Percentiles rank a stretch among this genome's conserved stretches.
These are phyloP conservation scores for Stylophora pistillata DNA, from an alignment of 64 coral and sea anemone species.

Conservation along the genomic window DNA sequence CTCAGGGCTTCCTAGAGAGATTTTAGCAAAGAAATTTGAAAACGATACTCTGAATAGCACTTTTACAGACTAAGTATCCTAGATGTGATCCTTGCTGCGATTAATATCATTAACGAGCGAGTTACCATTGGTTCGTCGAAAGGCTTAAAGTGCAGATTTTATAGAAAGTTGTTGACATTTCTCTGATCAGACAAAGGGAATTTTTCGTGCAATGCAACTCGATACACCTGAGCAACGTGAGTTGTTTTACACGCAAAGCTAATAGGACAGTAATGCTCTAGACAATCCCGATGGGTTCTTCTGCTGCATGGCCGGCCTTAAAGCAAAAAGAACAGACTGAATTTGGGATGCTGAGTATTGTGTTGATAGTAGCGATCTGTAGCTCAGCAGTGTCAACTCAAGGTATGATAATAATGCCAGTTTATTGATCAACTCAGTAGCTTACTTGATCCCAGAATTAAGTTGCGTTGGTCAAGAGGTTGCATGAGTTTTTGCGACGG, in stretches of 20 bases:
- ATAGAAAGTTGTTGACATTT: not conserved
- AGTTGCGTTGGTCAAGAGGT: too few species aligned
- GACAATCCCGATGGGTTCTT: not conserved
- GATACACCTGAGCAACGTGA: not conserved
- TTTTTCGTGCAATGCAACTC: not conserved
- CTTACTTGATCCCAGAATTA: not conserved
- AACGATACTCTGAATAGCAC: not conserved
- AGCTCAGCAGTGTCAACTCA: not conserved
- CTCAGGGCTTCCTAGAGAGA: not conserved
- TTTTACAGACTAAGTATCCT: not conserved
- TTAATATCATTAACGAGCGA: constrained; percentile 11
- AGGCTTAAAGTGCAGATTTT: not conserved
- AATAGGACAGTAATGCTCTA: not conserved
- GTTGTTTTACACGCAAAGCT: not conserved
- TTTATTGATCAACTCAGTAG: not conserved
- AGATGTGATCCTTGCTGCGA: not conserved
- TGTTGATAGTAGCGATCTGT: not conserved
- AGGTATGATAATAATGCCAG: not conserved
- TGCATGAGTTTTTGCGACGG: too few species aligned
- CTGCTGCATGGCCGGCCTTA: not conserved
- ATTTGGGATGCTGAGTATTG: not conserved
- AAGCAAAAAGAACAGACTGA: not conserved
- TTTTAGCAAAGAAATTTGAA: not conserved
- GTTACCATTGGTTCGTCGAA: not conserved
- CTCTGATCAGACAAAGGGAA: not conserved